Percentiles rank a stretch among this genome's conserved stretches.
These are phyloP conservation scores for Leptosomus discolor DNA, from an alignment of 2,113 vertebrate genomes.

Conservation along the genomic window DNA sequence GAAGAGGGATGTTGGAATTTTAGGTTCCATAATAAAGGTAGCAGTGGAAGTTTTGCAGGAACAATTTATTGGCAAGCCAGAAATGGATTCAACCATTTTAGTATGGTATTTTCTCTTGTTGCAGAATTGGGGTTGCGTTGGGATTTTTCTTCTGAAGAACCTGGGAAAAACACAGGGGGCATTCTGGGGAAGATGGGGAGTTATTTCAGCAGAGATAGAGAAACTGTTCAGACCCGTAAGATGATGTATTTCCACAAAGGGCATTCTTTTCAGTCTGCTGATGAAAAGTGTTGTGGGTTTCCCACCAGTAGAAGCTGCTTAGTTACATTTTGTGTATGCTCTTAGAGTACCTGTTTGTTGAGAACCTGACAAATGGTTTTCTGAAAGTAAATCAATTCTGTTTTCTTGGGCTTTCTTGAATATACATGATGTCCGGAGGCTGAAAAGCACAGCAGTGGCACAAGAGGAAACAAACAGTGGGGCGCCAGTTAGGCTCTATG, in stretches of 20 bases:
- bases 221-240: conserved; percentile 13
- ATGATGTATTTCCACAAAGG: conserved; percentile 43
- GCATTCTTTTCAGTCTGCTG: background rate
- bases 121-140: background rate
- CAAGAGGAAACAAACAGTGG: conserved; percentile 73
- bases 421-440: conserved; percentile 64
- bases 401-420: conserved; percentile 67
- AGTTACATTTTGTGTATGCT: conserved; percentile 59
- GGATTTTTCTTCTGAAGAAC: background rate
- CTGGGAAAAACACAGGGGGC: background rate
- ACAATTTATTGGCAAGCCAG: background rate
- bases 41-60: background rate
- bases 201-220: background rate
- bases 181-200: background rate
- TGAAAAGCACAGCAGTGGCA: conserved; percentile 72
- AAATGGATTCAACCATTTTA: background rate
- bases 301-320: conserved; percentile 59
- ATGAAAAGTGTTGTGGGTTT: conserved; percentile 58
- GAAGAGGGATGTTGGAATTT: background rate
- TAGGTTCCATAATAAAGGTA: background rate
- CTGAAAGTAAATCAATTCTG: conserved; percentile 69
- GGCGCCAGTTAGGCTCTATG: conserved; percentile 66
- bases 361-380: conserved; percentile 71
- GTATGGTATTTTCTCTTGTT: background rate
- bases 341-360: conserved; percentile 69